Percentiles rank a stretch among this genome's conserved stretches.
Conservation (phyloP, 2,888 invertebrate genomes). For the Lycia hirtaria region DNA sequence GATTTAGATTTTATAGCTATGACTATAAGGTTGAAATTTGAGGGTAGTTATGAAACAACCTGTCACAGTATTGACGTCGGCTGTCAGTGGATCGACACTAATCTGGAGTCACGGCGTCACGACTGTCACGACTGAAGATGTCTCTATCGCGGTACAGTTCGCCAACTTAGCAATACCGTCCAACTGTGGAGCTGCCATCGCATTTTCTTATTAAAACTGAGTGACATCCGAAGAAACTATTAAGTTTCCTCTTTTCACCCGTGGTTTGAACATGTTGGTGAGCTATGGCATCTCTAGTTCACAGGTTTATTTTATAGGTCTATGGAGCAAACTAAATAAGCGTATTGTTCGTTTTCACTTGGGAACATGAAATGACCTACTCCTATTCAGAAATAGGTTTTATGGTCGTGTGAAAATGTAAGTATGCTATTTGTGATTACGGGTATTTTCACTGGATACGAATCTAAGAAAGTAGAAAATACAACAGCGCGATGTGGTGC, state of each 20-base stretch:
- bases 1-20: neutral
- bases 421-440: no score
- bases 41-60: conserved; percentile 7
- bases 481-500: no score
- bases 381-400: neutral
- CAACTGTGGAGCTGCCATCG: neutral
- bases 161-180: neutral
- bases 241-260: neutral
- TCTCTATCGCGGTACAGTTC: conserved; percentile 16
- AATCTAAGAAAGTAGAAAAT: no score
- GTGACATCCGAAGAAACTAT: no score
- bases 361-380: neutral
- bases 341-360: conserved; percentile 10
- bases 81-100: conserved; percentile 27
- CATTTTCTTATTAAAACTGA: neutral
- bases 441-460: no score
- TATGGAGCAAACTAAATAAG: conserved; percentile 23
- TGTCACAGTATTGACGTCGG: conserved; percentile 23
- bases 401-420: neutral
- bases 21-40: conserved; percentile 1
- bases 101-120: conserved; percentile 26
- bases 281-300: conserved; percentile 16
- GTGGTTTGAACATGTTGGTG: neutral
- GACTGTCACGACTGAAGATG: conserved; percentile 28
- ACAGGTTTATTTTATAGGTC: conserved; percentile 23